Evolutionary conservation across 2,113 vertebrate species (phyloP).

Genomic region (Piaya cayana): DNA sequence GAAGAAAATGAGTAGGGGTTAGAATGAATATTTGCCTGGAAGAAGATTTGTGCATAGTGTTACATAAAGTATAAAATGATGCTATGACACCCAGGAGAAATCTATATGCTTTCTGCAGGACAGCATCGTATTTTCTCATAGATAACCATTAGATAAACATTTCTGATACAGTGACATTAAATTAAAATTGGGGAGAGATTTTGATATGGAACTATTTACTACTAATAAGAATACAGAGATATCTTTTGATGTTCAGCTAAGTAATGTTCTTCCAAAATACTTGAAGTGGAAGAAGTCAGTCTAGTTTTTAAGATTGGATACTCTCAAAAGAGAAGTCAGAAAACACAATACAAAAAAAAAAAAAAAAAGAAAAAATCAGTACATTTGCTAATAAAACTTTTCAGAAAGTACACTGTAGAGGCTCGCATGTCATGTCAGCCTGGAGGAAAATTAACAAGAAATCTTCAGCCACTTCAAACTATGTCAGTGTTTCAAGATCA

Average conservation of each 20-base stretch:
- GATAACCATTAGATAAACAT: not conserved
- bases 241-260: not conserved
- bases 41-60: not conserved
- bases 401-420: not conserved
- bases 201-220: not conserved
- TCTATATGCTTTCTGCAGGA: not conserved
- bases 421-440: not conserved
- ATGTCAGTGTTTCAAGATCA: not conserved
- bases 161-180: not conserved
- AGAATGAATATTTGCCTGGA: not conserved
- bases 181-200: not conserved
- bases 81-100: not conserved
- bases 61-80: not conserved
- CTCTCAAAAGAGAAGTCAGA: not conserved
- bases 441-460: not conserved
- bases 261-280: not conserved
- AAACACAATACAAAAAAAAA: not conserved
- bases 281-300: not conserved
- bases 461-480: not conserved
- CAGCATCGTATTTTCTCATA: not conserved
- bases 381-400: not conserved
- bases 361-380: not conserved
- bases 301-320: not conserved
- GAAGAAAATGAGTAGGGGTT: not conserved
- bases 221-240: not conserved